Conservation (phyloP, 2,797 vertebrate genomes). For the Petrocephalus schoutedeni region DNA sequence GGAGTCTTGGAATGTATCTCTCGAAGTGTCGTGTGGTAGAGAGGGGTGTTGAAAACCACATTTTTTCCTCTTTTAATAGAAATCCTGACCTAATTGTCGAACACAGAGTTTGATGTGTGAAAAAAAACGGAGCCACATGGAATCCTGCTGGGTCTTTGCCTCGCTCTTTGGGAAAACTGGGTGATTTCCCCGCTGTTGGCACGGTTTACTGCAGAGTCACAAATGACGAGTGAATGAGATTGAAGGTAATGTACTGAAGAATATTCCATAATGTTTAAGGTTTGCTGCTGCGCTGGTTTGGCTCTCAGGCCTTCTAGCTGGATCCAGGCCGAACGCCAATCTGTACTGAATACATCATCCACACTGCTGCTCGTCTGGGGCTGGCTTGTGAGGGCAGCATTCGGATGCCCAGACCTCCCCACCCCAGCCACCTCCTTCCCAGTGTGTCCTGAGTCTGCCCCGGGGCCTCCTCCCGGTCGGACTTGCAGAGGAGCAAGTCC, state of each 20-base stretch:
- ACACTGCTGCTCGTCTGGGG: neutral
- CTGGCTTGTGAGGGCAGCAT: neutral
- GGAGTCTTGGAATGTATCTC: neutral
- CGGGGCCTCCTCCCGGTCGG: neutral
- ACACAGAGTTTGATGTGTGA: conserved; percentile 18
- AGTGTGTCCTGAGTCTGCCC: neutral
- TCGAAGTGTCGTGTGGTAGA: neutral
- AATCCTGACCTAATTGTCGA: neutral
- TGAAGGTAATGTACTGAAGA: neutral
- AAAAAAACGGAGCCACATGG: conserved; percentile 35
- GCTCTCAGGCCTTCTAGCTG: neutral
- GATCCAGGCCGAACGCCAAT: neutral
- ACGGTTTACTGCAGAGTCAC: neutral
- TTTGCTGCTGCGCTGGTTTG: neutral
- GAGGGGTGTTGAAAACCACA: neutral
- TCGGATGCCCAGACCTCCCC: neutral
- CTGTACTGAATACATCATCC: neutral
- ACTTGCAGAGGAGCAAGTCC: neutral
- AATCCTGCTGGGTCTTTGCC: conserved; percentile 31
- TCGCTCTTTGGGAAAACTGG: conserved; percentile 37
- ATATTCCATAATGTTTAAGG: neutral
- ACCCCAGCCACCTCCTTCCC: neutral
- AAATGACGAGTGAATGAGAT: neutral
- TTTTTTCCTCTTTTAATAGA: neutral
- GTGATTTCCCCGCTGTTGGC: conserved; percentile 21